Percentiles rank a stretch among this genome's conserved stretches.
Evolutionary conservation across 1,140 invertebrate species (phyloP).

Genomic region (Carposina sasakii): DNA sequence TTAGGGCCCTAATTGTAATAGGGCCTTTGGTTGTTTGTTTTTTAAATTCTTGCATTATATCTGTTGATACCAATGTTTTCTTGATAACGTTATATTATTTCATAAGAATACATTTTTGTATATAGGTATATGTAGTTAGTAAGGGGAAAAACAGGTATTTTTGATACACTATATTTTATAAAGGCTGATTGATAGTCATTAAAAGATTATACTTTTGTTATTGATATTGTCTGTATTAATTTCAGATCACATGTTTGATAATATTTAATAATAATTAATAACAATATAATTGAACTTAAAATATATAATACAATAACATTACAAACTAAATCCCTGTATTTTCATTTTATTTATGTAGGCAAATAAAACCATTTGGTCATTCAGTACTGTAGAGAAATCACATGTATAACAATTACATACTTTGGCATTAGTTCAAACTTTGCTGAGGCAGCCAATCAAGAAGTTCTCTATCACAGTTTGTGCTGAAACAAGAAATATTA

Average conservation of each 20-base stretch:
- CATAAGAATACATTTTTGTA: too few species aligned
- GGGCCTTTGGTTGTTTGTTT: too few species aligned
- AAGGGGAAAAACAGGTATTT: too few species aligned
- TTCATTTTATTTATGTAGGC: constrained; percentile 60
- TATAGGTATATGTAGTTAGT: too few species aligned
- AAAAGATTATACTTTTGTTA: too few species aligned
- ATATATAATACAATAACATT: constrained; percentile 66
- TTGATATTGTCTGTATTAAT: constrained; percentile 64
- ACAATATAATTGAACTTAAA: too few species aligned
- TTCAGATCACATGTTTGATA: constrained; percentile 61
- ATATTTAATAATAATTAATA: constrained; percentile 67
- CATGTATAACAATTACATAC: too few species aligned
- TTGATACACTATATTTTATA: too few species aligned
- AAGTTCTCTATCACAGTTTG: constrained; percentile 75
- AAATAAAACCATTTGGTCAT: constrained; percentile 64
- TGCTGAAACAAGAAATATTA: constrained; percentile 60
- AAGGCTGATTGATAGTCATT: constrained; percentile 22
- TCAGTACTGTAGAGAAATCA: too few species aligned
- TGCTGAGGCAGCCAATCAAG: constrained; percentile 68
- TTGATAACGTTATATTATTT: not conserved
- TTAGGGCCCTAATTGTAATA: too few species aligned
- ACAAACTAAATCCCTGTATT: constrained; percentile 72
- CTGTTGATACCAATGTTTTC: too few species aligned
- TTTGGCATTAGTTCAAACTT: constrained; percentile 59
- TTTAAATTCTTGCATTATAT: too few species aligned